phyloP scores from a whole-genome alignment of 2,113 vertebrate species.

The Microcebus jonahi region DNA sequence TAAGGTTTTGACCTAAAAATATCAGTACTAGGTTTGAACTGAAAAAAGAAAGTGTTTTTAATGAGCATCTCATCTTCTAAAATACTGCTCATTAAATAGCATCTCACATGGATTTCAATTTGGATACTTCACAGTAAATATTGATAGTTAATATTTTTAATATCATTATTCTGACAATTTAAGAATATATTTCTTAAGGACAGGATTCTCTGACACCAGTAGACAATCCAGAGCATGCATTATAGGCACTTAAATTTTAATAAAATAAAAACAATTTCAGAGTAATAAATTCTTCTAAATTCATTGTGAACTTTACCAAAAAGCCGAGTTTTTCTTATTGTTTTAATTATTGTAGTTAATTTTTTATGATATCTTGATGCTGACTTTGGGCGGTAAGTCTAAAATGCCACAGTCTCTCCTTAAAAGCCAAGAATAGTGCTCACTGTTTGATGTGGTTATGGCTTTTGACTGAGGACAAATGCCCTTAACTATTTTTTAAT shows the following conservation, averaged over 20 bases:
- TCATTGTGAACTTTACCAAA: slow-evolving; percentile 1
- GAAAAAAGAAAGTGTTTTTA: slow-evolving; percentile 22
- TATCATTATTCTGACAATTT: slow-evolving; percentile 40
- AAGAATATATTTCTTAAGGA: slow-evolving; percentile 14
- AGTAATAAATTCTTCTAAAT: slow-evolving; percentile 33
- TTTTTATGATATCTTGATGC: neutral
- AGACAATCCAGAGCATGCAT: neutral
- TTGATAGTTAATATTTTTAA: slow-evolving; percentile 43
- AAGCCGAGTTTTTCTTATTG: neutral
- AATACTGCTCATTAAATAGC: neutral
- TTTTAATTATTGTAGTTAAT: neutral
- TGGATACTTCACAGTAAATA: slow-evolving; percentile 19
- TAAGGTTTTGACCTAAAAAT: slow-evolving; percentile 53
- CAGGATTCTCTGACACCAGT: neutral
- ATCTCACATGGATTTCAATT: neutral
- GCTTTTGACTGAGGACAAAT: neutral
- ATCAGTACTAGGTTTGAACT: neutral
- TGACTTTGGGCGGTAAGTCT: neutral
- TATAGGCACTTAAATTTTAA: slow-evolving; percentile 50
- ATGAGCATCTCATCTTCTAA: neutral
- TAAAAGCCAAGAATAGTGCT: neutral
- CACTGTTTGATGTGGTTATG: neutral
- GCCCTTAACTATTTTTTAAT: neutral
- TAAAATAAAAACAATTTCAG: slow-evolving; percentile 18
- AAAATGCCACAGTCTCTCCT: neutral